phyloP scores from a whole-genome alignment of 1,140 invertebrate genomes.

The Rhagoletis pomonella region DNA sequence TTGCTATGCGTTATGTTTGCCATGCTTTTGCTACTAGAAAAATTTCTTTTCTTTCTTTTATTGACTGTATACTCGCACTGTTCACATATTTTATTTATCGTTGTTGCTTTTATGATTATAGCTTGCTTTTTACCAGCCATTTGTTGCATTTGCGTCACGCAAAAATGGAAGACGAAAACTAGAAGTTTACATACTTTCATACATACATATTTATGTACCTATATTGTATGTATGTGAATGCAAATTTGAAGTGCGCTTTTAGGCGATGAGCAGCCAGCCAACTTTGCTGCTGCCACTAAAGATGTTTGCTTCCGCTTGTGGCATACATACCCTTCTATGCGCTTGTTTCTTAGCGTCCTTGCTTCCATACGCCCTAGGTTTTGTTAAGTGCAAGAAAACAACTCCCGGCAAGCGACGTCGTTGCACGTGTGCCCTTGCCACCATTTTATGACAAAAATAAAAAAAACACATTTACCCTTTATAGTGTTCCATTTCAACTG shows the following conservation, averaged over 20 bases:
- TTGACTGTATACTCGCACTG: not conserved
- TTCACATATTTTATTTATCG: not conserved
- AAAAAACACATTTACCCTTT: too few species aligned
- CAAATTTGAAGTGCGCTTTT: slow-evolving; percentile 15
- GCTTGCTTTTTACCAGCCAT: slow-evolving; percentile 19
- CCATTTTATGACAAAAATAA: too few species aligned
- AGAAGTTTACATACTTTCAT: too few species aligned
- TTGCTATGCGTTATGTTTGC: too few species aligned
- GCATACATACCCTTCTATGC: not conserved
- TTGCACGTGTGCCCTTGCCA: not conserved
- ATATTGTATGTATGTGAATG: not conserved
- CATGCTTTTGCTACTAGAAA: not conserved
- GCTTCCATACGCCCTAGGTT: not conserved
- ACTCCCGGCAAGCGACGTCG: not conserved
- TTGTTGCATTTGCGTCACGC: not conserved
- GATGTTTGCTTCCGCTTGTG: not conserved
- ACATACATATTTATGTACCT: too few species aligned
- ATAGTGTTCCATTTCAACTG: too few species aligned
- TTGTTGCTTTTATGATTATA: slow-evolving; percentile 29
- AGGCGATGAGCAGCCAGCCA: not conserved
- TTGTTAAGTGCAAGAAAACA: not conserved
- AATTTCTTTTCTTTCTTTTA: not conserved
- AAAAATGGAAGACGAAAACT: not conserved
- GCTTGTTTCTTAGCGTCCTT: not conserved
- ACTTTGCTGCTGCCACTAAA: not conserved